Conservation (phyloP, 2,797 vertebrate genomes). For the Mormyrus proboscirostris region DNA sequence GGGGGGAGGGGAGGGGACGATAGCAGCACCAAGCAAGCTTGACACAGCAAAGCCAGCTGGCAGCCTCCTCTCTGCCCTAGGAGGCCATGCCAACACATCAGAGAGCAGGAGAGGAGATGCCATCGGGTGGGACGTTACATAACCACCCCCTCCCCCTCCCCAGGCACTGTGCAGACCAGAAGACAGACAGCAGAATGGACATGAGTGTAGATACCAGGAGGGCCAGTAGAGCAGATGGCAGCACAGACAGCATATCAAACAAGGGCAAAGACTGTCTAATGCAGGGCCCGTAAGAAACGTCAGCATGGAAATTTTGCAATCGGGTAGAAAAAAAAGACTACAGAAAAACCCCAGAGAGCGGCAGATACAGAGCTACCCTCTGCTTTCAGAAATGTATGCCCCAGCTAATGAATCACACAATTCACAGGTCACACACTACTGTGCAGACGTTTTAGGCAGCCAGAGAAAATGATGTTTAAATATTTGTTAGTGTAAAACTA, state of each 20-base stretch:
- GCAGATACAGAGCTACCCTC: background rate
- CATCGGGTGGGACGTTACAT: conserved; percentile 1
- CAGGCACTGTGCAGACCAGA: background rate
- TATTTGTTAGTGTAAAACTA: background rate
- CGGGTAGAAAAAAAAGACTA: background rate
- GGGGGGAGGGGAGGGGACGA: conserved; percentile 14
- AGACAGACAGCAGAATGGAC: background rate
- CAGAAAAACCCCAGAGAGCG: background rate
- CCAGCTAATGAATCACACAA: background rate
- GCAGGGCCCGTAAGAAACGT: background rate
- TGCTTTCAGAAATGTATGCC: background rate
- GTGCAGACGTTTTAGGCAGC: background rate
- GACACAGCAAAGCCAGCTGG: conserved; percentile 35
- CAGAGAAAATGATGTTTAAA: background rate
- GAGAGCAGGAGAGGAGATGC: conserved; percentile 20
- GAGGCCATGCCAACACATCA: conserved; percentile 32
- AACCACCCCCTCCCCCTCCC: background rate
- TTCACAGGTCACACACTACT: background rate
- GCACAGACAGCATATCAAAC: background rate
- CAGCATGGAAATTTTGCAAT: background rate
- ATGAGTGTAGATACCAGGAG: background rate
- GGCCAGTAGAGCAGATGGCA: background rate
- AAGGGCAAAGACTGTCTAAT: background rate
- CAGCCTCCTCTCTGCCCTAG: conserved; percentile 26
- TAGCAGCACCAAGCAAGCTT: conserved; percentile 16